Percentiles rank a stretch among this genome's conserved stretches.
phyloP scores from a whole-genome alignment of 2,113 vertebrate species.

The Microtus oregoni region DNA sequence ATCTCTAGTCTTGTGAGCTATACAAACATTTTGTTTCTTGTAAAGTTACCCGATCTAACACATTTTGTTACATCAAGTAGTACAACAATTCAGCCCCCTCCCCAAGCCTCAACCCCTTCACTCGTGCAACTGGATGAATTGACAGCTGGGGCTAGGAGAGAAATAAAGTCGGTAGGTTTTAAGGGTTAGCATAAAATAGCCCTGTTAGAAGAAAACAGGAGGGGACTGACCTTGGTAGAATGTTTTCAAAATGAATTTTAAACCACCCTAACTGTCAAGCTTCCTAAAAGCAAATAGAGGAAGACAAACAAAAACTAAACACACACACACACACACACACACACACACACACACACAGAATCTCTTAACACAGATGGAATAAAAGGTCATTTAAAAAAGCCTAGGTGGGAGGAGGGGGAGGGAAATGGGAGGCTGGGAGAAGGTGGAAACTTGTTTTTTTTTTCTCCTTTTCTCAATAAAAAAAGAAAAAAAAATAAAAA shows the following conservation, averaged over 20 bases:
- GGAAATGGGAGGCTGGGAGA: too few species aligned
- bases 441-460: too few species aligned
- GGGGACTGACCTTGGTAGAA: constrained; percentile 41
- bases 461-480: too few species aligned
- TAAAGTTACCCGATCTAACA: not conserved
- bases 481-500: too few species aligned
- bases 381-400: constrained; percentile 48
- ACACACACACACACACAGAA: constrained; percentile 21
- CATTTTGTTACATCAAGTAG: not conserved
- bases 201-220: constrained; percentile 3
- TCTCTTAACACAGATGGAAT: not conserved
- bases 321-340: constrained; percentile 28
- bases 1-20: not conserved
- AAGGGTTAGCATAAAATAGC: not conserved
- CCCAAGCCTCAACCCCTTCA: not conserved
- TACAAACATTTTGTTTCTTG: not conserved
- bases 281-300: constrained; percentile 59
- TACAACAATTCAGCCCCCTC: not conserved
- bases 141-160: not conserved
- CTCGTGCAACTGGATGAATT: not conserved
- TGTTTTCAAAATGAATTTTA: constrained; percentile 48
- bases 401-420: too few species aligned
- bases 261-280: constrained; percentile 52
- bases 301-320: constrained; percentile 16
- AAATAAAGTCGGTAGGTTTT: not conserved